Evolutionary conservation across 2,113 vertebrate genomes (phyloP), one percentile per base, ranked within the genome.

Genomic region (Thinocorus orbignyianus): DNA sequence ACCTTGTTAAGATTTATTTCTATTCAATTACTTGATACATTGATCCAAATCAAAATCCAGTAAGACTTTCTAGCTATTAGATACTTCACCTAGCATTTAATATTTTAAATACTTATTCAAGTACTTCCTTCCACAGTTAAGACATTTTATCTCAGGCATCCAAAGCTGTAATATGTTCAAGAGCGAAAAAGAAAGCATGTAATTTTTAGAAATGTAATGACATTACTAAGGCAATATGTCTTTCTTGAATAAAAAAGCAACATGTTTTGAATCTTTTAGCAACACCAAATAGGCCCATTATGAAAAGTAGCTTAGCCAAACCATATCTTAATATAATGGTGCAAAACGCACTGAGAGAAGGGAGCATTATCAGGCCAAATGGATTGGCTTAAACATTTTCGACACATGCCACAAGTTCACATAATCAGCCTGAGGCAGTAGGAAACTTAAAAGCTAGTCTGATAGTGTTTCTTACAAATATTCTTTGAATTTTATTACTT

Each of bases 401-500:
- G 96, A 96, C 90, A 96, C 90, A 96, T 96, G 97, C 91, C 82
- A 97, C 95, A 97, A 98, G 97, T 98, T 98, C 97, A 97, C 95
- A 96, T 98, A 97, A 97, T 97, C 91, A 89, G 96, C 98, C 98
- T 92, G 80, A 98, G 98, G 98, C 98, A 95, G 44, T 83, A 84
- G 91, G 94, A 98, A 98, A 97, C 97, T 98, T 98, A 97, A 98
- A 98, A 98, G 97, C 95, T 72, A 96, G 90, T 82, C 93, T 97
- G 97, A 97, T 98, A 93, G 97, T 84, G 93, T 96, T 97, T 97
- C 96, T 97, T 97, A 97, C 95, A 98, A 98, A 98, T 98, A 98
- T 98, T 98, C 98, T 98, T 98, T 98, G 97, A 98, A 98, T 98
- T 98, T 98, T 98, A 98, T 98, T 97, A 96, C 98, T 98, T 98